Evolutionary conservation across 53 echinoderm and acorn worm species (phyloP), one percentile per base, ranked within the genome.

Genomic region (Astropecten irregularis): DNA sequence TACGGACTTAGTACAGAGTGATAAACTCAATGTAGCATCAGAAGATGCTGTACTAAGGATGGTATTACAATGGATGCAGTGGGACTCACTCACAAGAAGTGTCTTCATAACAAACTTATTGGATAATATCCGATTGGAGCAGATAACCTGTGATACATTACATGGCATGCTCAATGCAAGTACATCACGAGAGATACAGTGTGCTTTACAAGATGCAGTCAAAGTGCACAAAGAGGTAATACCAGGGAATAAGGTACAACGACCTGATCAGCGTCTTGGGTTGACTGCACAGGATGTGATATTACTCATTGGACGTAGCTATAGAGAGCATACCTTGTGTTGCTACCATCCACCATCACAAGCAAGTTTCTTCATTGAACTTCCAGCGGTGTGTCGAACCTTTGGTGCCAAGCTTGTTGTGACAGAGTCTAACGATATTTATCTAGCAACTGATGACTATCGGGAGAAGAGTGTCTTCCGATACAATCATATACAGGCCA

Each of bases 401-500:
- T 82, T 91, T 59, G 94, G 94, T 66, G 94, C 91, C 4, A 77
- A 88, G 37, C 55, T 88, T 39, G 82, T 73, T 15, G 94, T 94
- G 0, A 91, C 88, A 6, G 68, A 88, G 13, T 33, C 60, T 40
- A 94, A 94, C 30, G 94, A 94, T 21, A 79, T 94, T 44, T 94
- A 91, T 54, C 39, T 84, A 16, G 91, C 91, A 23, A 88, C 94
- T 4, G 87, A 88, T 72, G 90, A 94, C 64, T 91, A 88, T 46
- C 85, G 85, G 13, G 91, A 94, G 73, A 91, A 91, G 47, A 88
- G 84, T 71, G 83, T 88, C 15, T 94, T 84, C 59, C 73, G 82
- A 20, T 94, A 88, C 37, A 94, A 88, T 56, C 91, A 90, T 60
- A 85, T 94, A 46, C 84, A 88, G 15, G 69, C 82, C 26, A 84